Percentiles rank a stretch among this genome's conserved stretches.
phyloP scores from a whole-genome alignment of 2,888 invertebrate genomes.

The Bimastos eiseni region DNA sequence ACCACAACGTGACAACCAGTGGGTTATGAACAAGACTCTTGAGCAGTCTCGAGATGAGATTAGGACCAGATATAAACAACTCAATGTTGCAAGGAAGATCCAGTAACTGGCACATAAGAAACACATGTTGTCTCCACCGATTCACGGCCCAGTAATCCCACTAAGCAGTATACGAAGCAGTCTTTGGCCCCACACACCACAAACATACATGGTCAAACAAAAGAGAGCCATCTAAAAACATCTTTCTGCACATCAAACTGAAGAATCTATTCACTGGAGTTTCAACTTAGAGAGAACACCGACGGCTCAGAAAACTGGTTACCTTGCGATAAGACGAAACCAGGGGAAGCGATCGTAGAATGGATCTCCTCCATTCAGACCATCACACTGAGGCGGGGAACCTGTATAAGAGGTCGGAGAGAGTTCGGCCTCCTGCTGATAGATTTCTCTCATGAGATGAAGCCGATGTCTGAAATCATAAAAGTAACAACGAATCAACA shows the following conservation, averaged over 20 bases:
- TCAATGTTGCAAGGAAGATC: too few relatives aligned
- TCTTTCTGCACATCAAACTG: neutral
- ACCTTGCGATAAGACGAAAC: constrained; percentile 97
- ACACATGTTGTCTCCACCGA: neutral
- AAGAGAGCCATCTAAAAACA: neutral
- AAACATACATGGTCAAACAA: neutral
- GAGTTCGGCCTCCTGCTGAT: constrained; percentile 94
- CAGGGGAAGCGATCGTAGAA: constrained; percentile 99
- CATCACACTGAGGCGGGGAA: constrained; percentile 67
- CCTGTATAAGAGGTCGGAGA: constrained; percentile 87
- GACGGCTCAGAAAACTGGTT: constrained; percentile 32
- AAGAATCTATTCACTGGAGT: neutral
- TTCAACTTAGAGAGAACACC: too few relatives aligned
- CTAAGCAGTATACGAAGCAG: neutral
- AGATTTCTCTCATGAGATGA: constrained; percentile 99
- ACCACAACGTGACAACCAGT: too few relatives aligned
- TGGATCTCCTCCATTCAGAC: constrained; percentile 76
- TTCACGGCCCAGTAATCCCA: neutral
- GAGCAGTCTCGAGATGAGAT: too few relatives aligned
- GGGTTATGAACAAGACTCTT: too few relatives aligned
- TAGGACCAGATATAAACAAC: too few relatives aligned
- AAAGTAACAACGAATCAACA: neutral
- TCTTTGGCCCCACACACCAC: neutral
- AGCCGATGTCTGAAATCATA: constrained; percentile 79
- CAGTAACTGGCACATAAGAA: too few relatives aligned